phyloP scores from a whole-genome alignment of 2,113 vertebrate species.

The Prunella himalayana region DNA sequence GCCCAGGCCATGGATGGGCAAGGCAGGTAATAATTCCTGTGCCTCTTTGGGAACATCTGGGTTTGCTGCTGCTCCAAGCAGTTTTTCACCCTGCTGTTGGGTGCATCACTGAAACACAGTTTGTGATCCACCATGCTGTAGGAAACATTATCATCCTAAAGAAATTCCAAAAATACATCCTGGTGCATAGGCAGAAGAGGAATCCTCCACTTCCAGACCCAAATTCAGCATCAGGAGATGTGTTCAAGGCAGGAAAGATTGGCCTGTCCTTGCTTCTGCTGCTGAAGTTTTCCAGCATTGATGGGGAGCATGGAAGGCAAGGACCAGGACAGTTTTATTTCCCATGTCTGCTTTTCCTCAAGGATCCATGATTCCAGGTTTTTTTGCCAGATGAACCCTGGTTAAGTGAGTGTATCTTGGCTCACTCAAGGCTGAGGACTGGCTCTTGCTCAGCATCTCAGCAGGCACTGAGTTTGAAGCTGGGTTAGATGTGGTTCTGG shows the following conservation, averaged over 20 bases:
- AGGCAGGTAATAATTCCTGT: background rate
- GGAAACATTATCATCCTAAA: background rate
- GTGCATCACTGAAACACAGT: accelerated
- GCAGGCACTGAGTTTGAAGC: background rate
- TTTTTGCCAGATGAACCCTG: background rate
- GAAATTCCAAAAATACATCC: background rate
- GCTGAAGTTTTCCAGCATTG: background rate
- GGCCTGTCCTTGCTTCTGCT: background rate
- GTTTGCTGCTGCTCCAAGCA: background rate
- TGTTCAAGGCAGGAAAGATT: accelerated
- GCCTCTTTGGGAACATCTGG: background rate
- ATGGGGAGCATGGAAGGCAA: background rate
- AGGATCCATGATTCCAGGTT: background rate
- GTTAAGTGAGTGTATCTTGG: background rate
- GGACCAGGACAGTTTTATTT: background rate
- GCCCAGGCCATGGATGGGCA: accelerated
- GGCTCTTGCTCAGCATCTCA: background rate
- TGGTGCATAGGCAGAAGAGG: accelerated
- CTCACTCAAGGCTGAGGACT: background rate
- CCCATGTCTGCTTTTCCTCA: background rate
- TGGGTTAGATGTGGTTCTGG: background rate
- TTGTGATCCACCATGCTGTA: background rate
- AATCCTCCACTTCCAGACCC: background rate
- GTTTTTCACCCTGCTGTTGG: accelerated
- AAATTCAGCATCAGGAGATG: background rate